These are phyloP conservation scores for Chionodraco myersi DNA, from an alignment of 2,113 vertebrate species.

Conservation along the genomic window DNA sequence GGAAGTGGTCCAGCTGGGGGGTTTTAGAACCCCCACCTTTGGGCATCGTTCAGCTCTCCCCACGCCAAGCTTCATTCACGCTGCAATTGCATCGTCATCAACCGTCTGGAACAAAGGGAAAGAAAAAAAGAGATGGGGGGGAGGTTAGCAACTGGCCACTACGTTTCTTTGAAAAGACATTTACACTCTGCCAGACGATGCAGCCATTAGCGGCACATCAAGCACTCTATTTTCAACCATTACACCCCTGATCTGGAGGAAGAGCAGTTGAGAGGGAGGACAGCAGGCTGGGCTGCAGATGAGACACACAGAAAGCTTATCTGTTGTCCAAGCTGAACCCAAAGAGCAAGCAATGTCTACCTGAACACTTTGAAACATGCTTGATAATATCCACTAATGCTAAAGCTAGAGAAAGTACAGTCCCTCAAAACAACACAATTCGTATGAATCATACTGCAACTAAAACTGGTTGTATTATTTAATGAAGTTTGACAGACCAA, in stretches of 20 bases:
- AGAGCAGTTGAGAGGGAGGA: slow-evolving; percentile 41
- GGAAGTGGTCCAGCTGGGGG: slow-evolving; percentile 97
- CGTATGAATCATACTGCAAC: background rate
- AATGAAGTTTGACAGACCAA: slow-evolving; percentile 3
- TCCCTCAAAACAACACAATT: slow-evolving; percentile 9
- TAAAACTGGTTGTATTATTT: slow-evolving; percentile 7
- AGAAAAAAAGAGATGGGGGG: slow-evolving; percentile 19
- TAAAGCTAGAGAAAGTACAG: background rate
- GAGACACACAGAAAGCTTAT: slow-evolving; percentile 31
- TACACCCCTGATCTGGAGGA: slow-evolving; percentile 45
- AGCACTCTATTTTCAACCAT: slow-evolving; percentile 70
- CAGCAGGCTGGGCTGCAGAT: slow-evolving; percentile 30
- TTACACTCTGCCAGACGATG: slow-evolving; percentile 68
- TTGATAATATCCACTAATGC: slow-evolving; percentile 1
- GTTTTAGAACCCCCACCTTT: slow-evolving; percentile 99
- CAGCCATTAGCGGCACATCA: slow-evolving; percentile 68
- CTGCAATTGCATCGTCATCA: slow-evolving; percentile 96
- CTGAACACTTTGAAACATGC: slow-evolving; percentile 24
- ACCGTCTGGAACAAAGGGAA: slow-evolving; percentile 87
- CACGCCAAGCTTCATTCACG: slow-evolving; percentile 97
- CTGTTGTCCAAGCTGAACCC: slow-evolving; percentile 25
- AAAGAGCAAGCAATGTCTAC: slow-evolving; percentile 17
- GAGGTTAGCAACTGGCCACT: slow-evolving; percentile 67
- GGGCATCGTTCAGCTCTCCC: slow-evolving; percentile 99
- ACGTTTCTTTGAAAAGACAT: slow-evolving; percentile 69